Evolutionary conservation across 2,888 invertebrate species (phyloP).

Genomic region (Noctua janthina): DNA sequence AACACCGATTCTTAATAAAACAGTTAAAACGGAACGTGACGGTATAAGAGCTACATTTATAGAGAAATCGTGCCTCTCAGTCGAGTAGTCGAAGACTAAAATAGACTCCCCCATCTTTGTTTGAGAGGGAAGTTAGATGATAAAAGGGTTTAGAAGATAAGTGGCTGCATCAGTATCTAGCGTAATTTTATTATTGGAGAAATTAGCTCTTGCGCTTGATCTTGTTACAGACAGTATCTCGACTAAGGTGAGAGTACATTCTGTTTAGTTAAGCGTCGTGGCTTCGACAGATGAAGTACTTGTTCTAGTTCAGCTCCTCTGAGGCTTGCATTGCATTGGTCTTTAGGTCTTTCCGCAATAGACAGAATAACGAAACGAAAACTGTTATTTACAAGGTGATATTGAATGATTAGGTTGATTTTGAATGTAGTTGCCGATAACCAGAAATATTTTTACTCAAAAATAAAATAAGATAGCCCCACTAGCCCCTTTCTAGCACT

Average conservation of each 20-base stretch:
- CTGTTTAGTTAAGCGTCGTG: not conserved
- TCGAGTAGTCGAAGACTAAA: constrained; percentile 17
- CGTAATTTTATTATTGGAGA: not conserved
- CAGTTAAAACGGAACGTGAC: constrained; percentile 33
- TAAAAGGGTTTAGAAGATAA: constrained; percentile 5
- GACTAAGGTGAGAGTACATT: too few species aligned
- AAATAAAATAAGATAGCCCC: too few species aligned
- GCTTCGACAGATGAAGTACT: not conserved
- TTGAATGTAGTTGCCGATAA: too few species aligned
- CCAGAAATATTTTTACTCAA: too few species aligned
- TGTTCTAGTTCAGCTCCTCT: not conserved
- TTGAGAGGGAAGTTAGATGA: constrained; percentile 13
- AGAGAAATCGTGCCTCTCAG: constrained; percentile 20
- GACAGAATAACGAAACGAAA: too few species aligned
- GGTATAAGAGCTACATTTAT: constrained; percentile 14
- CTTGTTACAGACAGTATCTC: not conserved
- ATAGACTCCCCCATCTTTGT: constrained; percentile 29
- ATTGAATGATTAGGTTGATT: too few species aligned
- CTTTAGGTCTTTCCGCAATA: too few species aligned
- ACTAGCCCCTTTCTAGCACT: too few species aligned
- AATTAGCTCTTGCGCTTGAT: not conserved
- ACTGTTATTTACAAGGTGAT: too few species aligned
- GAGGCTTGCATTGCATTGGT: not conserved
- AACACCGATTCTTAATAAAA: constrained; percentile 30
- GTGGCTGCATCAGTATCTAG: constrained; percentile 8